A percentile compares a stretch with the other conserved stretches of the same genome.
Conservation (phyloP, 2,797 vertebrate genomes). For the Scolopax rusticola region DNA sequence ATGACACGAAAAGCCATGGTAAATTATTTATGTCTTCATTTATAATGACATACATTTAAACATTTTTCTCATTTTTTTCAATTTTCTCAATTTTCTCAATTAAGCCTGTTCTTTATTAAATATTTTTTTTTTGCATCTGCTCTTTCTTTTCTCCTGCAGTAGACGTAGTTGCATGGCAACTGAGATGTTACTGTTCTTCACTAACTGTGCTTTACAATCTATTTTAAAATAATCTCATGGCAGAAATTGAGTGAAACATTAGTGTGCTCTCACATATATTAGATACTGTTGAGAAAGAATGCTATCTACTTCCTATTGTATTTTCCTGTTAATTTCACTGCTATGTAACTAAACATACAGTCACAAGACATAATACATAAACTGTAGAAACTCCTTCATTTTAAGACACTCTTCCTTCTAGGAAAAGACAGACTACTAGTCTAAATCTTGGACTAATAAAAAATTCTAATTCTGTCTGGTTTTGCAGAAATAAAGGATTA, state of each 20-base stretch:
- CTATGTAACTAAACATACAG: background rate
- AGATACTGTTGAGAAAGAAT: background rate
- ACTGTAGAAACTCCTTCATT: background rate
- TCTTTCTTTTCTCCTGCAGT: background rate
- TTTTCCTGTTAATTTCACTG: background rate
- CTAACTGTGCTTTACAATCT: background rate
- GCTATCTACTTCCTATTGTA: background rate
- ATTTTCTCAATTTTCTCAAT: too few species aligned
- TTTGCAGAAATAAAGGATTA: background rate
- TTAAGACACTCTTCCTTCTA: background rate
- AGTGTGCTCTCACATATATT: background rate
- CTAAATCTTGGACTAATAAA: background rate
- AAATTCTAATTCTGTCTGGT: background rate
- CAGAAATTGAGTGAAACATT: background rate
- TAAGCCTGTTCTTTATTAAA: background rate
- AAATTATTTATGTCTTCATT: background rate
- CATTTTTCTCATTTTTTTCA: background rate
- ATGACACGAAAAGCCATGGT: background rate
- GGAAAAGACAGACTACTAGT: background rate
- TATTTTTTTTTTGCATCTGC: background rate
- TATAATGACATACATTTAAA: background rate
- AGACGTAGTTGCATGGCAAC: slow-evolving; percentile 10
- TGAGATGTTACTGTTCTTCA: background rate
- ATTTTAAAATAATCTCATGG: background rate
- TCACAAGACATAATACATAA: background rate